Percentiles rank a stretch among this genome's conserved stretches.
Evolutionary conservation across 1,140 invertebrate species (phyloP).

Genomic region (Brachionus rubens): DNA sequence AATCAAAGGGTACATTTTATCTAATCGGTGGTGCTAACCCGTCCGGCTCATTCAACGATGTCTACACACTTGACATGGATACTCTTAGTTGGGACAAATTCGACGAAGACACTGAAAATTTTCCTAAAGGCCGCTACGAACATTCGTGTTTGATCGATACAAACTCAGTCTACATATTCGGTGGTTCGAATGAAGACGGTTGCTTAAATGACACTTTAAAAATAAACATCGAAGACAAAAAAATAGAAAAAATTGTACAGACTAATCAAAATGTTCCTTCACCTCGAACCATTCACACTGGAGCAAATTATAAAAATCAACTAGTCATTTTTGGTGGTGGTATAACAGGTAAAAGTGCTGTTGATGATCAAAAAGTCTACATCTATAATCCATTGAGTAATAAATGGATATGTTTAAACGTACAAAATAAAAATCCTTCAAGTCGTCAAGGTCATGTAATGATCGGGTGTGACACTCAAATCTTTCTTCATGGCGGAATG

Average conservation of each 20-base stretch:
- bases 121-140: not conserved
- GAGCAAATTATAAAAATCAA: slow-evolving; percentile 52
- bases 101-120: slow-evolving; percentile 47
- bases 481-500: slow-evolving; percentile 60
- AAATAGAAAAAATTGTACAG: slow-evolving; percentile 51
- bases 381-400: slow-evolving; percentile 52
- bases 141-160: slow-evolving; percentile 53
- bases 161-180: slow-evolving; percentile 59
- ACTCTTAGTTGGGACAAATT: slow-evolving; percentile 55
- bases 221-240: slow-evolving; percentile 51
- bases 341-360: slow-evolving; percentile 55
- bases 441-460: slow-evolving; percentile 60
- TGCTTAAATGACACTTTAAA: slow-evolving; percentile 59
- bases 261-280: slow-evolving; percentile 52
- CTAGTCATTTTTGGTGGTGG: slow-evolving; percentile 60
- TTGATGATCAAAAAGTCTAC: slow-evolving; percentile 57
- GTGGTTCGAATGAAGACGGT: slow-evolving; percentile 57
- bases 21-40: slow-evolving; percentile 60
- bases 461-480: slow-evolving; percentile 51
- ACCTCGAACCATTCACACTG: slow-evolving; percentile 56
- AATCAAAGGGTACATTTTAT: slow-evolving; percentile 55
- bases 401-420: slow-evolving; percentile 52
- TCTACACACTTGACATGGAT: slow-evolving; percentile 56
- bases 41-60: slow-evolving; percentile 55
- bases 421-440: slow-evolving; percentile 55